Evolutionary conservation across 2,888 invertebrate genomes (phyloP).

Genomic region (Uropetala carovei): DNA sequence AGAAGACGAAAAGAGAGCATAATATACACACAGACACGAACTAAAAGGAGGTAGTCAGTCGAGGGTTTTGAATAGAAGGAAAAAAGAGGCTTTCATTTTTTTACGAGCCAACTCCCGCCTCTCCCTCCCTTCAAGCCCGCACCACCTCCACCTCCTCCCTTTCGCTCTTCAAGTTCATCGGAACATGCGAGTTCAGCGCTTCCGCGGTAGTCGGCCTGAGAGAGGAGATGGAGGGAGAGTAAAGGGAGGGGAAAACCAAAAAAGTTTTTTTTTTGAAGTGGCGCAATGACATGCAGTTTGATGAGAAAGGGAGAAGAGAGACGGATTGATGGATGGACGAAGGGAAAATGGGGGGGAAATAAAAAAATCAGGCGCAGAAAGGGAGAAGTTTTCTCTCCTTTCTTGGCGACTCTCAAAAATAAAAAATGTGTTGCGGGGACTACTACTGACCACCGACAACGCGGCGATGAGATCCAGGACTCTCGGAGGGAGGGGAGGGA

Average conservation of each 20-base stretch:
- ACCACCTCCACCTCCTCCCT: no score
- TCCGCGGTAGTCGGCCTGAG: neutral
- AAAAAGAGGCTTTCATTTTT: conserved; percentile 14
- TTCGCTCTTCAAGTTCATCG: conserved; percentile 38
- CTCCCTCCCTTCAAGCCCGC: no score
- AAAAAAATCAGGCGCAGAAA: neutral
- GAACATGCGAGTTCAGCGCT: conserved; percentile 49
- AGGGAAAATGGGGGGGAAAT: neutral
- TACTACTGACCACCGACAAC: conserved; percentile 34
- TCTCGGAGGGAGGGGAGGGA: no score
- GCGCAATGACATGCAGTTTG: neutral
- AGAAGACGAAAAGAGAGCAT: neutral
- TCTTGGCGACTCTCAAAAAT: neutral
- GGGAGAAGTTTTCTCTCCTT: neutral
- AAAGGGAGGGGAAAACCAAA: neutral
- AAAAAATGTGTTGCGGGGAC: neutral
- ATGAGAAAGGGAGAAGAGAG: neutral
- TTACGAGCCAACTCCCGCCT: conserved; percentile 21
- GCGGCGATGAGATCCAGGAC: neutral
- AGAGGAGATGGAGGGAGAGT: neutral
- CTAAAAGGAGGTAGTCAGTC: neutral
- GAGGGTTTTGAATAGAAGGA: neutral
- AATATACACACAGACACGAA: neutral
- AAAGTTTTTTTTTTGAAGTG: neutral
- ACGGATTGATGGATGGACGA: neutral